Evolutionary conservation across 2,888 invertebrate genomes (phyloP).

Genomic region (Rotaria sp.): DNA sequence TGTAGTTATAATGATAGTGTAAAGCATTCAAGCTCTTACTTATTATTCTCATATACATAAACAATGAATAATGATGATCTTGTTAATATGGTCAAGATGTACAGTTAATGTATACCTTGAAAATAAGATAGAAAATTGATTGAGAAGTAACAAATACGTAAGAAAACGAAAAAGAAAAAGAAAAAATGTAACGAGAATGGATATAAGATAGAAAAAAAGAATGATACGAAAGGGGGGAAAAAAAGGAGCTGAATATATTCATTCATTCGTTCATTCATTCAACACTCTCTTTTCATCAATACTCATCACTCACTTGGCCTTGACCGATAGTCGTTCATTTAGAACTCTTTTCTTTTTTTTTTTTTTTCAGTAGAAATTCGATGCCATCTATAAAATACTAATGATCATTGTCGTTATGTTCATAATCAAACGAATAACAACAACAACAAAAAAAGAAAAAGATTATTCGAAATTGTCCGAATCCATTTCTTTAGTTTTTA

Average conservation of each 20-base stretch:
- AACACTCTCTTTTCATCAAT: not conserved
- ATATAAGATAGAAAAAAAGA: slow-evolving; percentile 3
- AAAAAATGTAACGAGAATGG: not conserved
- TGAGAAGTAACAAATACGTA: not conserved
- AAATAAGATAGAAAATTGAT: not conserved
- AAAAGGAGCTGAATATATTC: not conserved
- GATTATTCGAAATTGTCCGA: not conserved
- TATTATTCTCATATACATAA: not conserved
- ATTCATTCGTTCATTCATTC: too few relatives aligned
- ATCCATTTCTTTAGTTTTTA: not conserved
- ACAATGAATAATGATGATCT: slow-evolving; percentile 19
- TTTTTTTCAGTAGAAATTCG: not conserved
- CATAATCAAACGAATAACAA: too few relatives aligned
- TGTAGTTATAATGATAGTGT: not conserved
- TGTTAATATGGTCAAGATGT: slow-evolving; percentile 9
- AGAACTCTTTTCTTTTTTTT: not conserved
- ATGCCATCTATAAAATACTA: not conserved
- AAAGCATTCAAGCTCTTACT: slow-evolving; percentile 1
- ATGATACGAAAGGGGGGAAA: not conserved
- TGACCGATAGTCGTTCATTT: not conserved
- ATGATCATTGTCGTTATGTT: not conserved
- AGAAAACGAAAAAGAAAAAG: not conserved
- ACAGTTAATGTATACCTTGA: not conserved
- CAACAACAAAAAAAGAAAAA: not conserved
- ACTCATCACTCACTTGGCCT: not conserved